phyloP scores from a whole-genome alignment of 2,888 invertebrate species.

The Oconnorella tubifera region DNA sequence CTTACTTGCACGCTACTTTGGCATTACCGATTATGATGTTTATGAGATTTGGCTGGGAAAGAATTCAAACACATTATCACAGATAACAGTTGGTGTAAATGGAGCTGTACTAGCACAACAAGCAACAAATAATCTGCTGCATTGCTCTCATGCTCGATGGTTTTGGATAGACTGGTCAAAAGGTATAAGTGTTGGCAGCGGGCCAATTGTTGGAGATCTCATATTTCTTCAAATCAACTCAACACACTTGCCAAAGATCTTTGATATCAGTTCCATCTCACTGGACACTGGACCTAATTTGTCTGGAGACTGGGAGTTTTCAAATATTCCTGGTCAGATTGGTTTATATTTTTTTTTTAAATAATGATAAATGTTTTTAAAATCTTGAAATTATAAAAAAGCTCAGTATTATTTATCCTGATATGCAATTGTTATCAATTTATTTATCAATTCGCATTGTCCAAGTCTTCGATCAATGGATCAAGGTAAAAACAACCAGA shows the following conservation, averaged over 20 bases:
- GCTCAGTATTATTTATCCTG: too few relatives aligned
- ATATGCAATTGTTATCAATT: too few relatives aligned
- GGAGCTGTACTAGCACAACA: background rate
- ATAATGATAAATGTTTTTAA: too few relatives aligned
- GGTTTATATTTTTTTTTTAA: too few relatives aligned
- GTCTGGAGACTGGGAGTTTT: constrained; percentile 14
- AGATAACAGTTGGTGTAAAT: background rate
- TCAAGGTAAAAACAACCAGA: too few relatives aligned
- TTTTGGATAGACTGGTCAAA: constrained; percentile 18
- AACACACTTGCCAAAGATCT: constrained; percentile 4
- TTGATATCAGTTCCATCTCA: background rate
- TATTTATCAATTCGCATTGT: too few relatives aligned
- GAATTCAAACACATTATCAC: constrained; percentile 7
- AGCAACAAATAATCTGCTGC: background rate
- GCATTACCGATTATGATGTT: constrained; percentile 6
- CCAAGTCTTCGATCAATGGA: too few relatives aligned
- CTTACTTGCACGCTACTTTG: constrained; percentile 5
- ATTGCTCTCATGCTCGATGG: constrained; percentile 13
- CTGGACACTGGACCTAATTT: constrained; percentile 5
- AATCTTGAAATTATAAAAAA: too few relatives aligned
- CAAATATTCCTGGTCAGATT: constrained; percentile 12
- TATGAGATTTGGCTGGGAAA: constrained; percentile 19
- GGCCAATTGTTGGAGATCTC: constrained; percentile 7
- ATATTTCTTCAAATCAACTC: background rate
- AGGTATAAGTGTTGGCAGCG: constrained; percentile 15